phyloP scores from a whole-genome alignment of 2,797 vertebrate genomes.

The Nannoperca obscura region DNA sequence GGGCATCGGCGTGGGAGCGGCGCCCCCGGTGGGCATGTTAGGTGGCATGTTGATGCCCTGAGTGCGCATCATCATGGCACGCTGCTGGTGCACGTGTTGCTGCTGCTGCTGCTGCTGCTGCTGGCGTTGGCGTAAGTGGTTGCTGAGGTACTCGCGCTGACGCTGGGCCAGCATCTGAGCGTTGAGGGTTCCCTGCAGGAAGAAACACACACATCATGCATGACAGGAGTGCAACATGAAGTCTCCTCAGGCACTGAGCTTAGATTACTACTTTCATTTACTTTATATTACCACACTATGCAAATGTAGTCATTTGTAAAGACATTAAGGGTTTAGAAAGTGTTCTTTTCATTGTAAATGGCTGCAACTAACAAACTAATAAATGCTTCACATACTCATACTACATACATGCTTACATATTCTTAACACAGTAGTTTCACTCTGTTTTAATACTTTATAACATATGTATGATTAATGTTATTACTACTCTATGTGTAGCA shows the following conservation, averaged over 20 bases:
- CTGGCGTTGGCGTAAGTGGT: slow-evolving; percentile 88
- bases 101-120: slow-evolving; percentile 86
- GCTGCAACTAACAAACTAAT: neutral
- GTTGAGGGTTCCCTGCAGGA: slow-evolving; percentile 90
- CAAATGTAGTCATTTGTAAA: no score
- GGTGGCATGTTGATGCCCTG: slow-evolving; percentile 91
- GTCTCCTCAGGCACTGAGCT: neutral
- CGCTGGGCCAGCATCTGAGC: slow-evolving; percentile 96
- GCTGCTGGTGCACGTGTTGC: slow-evolving; percentile 87
- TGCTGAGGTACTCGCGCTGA: slow-evolving; percentile 95
- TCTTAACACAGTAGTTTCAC: neutral
- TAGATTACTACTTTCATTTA: neutral
- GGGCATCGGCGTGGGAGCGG: slow-evolving; percentile 77
- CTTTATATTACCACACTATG: neutral
- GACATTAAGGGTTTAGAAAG: neutral
- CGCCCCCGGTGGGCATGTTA: slow-evolving; percentile 88
- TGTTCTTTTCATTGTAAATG: neutral
- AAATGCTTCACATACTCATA: neutral
- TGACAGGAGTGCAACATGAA: no score
- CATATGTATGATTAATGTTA: neutral
- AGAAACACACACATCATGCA: no score
- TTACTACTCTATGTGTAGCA: neutral
- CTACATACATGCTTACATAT: no score
- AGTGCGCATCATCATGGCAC: slow-evolving; percentile 93
- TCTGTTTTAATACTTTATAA: neutral